Percentiles rank a stretch among this genome's conserved stretches.
phyloP scores from a whole-genome alignment of 2,113 vertebrate species.

The Gymnorhina tibicen region DNA sequence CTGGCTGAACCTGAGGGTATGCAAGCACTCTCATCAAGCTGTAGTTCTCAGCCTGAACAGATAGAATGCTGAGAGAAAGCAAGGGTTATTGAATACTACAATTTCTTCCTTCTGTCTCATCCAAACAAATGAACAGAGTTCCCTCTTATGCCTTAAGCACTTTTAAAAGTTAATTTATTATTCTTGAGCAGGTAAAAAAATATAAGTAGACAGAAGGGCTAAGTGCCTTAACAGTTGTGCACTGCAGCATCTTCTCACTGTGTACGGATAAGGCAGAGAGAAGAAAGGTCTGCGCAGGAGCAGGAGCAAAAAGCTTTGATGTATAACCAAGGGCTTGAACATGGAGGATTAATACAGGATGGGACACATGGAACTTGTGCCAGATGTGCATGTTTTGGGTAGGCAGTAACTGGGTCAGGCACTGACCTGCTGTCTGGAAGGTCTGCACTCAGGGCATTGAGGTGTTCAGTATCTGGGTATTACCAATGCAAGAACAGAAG shows the following conservation, averaged over 20 bases:
- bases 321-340: rapidly evolving
- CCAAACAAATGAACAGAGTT: neutral
- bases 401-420: neutral
- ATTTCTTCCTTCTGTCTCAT: neutral
- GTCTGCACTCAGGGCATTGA: neutral
- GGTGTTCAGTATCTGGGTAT: neutral
- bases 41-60: neutral
- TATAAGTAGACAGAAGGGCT: neutral
- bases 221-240: neutral
- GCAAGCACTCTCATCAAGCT: neutral
- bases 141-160: neutral
- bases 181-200: neutral
- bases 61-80: neutral
- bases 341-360: neutral
- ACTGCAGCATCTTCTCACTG: neutral
- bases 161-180: neutral
- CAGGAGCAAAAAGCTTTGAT: neutral
- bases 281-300: neutral
- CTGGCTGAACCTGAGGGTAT: neutral
- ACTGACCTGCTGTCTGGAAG: neutral
- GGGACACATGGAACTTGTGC: neutral
- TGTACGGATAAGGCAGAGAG: neutral
- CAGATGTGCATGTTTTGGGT: neutral
- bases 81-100: neutral
- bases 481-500: neutral